These are phyloP conservation scores for Eristalis pertinax DNA, from an alignment of 2,888 invertebrate species.

Conservation along the genomic window DNA sequence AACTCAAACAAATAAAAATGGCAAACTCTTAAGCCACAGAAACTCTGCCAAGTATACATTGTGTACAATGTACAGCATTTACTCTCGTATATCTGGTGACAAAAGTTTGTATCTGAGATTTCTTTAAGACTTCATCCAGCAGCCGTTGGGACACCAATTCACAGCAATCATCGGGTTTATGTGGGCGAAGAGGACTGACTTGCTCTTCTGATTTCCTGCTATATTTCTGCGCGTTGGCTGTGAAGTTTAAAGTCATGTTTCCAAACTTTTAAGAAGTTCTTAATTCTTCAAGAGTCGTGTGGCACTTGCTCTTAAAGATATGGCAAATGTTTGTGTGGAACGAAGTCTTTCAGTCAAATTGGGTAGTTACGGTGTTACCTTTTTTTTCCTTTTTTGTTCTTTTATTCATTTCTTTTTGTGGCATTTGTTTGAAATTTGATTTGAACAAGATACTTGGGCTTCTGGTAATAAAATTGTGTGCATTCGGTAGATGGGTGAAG, in stretches of 20 bases:
- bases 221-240: not conserved
- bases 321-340: not conserved
- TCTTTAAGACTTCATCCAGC: not conserved
- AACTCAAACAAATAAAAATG: not conserved
- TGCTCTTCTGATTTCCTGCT: not conserved
- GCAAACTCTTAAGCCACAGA: not conserved
- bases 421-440: not conserved
- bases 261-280: slow-evolving; percentile 4
- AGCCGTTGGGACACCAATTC: not conserved
- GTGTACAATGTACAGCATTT: not conserved
- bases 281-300: not conserved
- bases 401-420: not conserved
- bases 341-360: not conserved
- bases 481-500: no score
- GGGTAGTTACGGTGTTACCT: not conserved
- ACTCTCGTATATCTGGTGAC: not conserved
- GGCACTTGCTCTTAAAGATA: not conserved
- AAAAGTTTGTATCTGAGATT: not conserved
- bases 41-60: not conserved
- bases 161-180: not conserved
- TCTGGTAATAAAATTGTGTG: no score
- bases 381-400: not conserved
- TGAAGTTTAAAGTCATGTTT: slow-evolving; percentile 12
- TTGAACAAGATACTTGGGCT: no score
- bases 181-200: not conserved